Evolutionary conservation across 2,113 vertebrate genomes (phyloP).

Genomic region (Podarcis muralis): DNA sequence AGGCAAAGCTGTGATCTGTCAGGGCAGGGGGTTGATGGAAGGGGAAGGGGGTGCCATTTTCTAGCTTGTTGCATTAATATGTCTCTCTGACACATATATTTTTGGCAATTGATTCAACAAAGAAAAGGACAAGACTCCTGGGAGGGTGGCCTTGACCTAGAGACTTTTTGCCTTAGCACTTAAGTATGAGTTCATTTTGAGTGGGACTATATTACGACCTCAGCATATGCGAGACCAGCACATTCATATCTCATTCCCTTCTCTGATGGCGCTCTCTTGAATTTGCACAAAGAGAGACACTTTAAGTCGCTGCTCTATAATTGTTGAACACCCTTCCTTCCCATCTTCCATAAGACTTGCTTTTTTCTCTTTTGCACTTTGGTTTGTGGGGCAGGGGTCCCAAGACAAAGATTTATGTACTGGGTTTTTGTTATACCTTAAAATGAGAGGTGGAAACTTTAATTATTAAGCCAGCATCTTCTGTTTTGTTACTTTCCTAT

Average conservation of each 20-base stretch:
- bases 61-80: background rate
- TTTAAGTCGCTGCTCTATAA: background rate
- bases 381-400: background rate
- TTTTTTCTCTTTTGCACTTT: background rate
- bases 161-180: background rate
- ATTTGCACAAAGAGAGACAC: background rate
- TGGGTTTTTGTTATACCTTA: background rate
- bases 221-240: too few species aligned
- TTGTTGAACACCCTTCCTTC: background rate
- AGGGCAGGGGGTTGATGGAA: accelerated
- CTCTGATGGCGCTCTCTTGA: background rate
- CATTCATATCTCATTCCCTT: background rate
- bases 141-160: accelerated
- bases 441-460: background rate
- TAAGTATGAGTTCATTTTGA: accelerated
- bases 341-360: background rate
- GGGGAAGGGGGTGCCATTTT: background rate
- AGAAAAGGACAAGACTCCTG: background rate
- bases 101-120: accelerated
- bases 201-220: background rate
- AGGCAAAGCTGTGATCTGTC: background rate
- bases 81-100: accelerated
- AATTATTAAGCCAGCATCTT: background rate
- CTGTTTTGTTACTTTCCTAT: background rate
- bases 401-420: background rate